phyloP scores from a whole-genome alignment of 2,113 vertebrate genomes.

The Acrocephalus kingi region DNA sequence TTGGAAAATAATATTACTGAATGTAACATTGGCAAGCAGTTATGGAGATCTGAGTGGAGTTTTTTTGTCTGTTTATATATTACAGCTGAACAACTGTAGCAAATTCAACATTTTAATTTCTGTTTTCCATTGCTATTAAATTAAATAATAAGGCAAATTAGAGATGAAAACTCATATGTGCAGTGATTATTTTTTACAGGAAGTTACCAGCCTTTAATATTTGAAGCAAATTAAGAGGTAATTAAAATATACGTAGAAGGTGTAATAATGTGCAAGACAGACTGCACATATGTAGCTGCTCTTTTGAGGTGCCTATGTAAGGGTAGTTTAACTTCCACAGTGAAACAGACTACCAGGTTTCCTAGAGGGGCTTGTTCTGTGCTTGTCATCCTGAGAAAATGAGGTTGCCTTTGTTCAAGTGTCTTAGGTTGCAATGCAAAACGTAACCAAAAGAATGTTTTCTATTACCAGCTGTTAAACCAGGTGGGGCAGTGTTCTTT shows the following conservation, averaged over 20 bases:
- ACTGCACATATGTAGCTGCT: fast-evolving
- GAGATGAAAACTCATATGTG: background rate
- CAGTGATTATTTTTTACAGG: background rate
- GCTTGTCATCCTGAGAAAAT: background rate
- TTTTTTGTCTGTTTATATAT: background rate
- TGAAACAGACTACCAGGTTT: background rate
- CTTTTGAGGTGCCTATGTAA: fast-evolving
- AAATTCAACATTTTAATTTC: background rate
- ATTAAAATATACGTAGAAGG: background rate
- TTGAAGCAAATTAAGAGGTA: background rate
- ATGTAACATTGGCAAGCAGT: background rate
- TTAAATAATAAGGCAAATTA: fast-evolving
- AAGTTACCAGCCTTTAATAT: background rate
- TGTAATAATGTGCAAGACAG: background rate
- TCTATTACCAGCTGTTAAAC: too few relatives aligned
- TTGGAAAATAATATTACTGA: background rate
- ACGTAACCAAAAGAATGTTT: too few relatives aligned
- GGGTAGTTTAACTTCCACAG: background rate
- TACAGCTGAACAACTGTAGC: background rate
- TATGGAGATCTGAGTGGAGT: background rate
- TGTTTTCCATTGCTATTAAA: background rate
- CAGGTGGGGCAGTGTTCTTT: too few relatives aligned
- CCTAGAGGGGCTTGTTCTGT: background rate
- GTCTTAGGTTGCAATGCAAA: too few relatives aligned
- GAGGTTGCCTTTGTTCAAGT: background rate